These are phyloP conservation scores for Sebastes alutus DNA, from an alignment of 2,797 vertebrate species.

Conservation along the genomic window DNA sequence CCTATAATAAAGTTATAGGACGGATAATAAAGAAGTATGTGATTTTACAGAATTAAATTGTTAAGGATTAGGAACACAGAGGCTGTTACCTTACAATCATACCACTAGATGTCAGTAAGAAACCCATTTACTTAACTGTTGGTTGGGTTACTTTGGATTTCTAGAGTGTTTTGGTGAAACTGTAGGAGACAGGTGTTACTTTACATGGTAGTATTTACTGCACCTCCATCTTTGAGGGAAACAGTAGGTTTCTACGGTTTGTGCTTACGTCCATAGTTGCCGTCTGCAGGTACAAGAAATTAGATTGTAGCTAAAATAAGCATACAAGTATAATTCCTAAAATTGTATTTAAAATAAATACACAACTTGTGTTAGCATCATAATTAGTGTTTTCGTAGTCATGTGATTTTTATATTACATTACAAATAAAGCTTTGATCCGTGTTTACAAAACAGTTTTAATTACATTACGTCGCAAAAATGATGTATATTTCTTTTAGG, in stretches of 20 bases:
- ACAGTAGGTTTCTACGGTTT: neutral
- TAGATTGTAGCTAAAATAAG: neutral
- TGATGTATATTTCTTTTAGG: neutral
- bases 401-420: neutral
- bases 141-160: neutral
- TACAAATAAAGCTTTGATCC: neutral
- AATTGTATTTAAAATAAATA: neutral
- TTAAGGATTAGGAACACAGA: neutral
- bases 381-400: neutral
- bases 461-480: neutral
- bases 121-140: neutral
- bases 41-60: neutral
- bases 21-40: neutral
- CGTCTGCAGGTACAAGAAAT: neutral
- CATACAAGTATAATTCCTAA: neutral
- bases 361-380: neutral
- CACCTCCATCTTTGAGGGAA: neutral
- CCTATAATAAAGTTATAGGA: neutral
- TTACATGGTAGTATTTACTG: neutral
- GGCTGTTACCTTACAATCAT: neutral
- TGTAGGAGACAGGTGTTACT: neutral
- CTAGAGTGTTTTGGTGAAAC: neutral
- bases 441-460: neutral
- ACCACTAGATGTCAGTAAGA: constrained; percentile 29
- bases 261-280: neutral